A percentile compares a stretch with the other conserved stretches of the same genome.
These are phyloP conservation scores for Heliconius himera DNA, from an alignment of 1,140 invertebrate species.

Conservation along the genomic window DNA sequence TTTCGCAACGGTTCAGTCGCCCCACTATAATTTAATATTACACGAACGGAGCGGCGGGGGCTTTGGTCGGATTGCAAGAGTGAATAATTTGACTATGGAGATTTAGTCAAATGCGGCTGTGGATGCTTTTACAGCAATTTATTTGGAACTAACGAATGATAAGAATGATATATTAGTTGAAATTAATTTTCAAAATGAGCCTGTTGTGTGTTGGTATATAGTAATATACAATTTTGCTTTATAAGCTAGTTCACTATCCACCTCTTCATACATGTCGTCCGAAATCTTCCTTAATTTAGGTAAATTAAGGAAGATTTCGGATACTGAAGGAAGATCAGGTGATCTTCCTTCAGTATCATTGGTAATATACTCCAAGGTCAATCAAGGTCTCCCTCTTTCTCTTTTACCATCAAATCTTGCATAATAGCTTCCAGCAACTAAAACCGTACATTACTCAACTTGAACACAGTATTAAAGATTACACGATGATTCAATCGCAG, in stretches of 20 bases:
- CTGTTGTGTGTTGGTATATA: background rate
- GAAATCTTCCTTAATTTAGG: background rate
- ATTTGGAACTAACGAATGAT: conserved; percentile 21
- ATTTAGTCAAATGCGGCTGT: conserved; percentile 39
- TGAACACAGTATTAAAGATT: background rate
- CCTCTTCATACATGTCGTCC: too few relatives aligned
- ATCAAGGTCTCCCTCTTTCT: background rate
- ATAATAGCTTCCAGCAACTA: background rate
- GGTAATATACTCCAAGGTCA: background rate
- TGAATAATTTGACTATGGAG: conserved; percentile 79
- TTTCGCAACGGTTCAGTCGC: conserved; percentile 10
- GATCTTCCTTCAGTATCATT: background rate
- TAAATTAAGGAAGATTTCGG: too few relatives aligned
- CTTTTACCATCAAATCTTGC: background rate
- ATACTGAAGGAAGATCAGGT: too few relatives aligned
- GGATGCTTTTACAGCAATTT: conserved; percentile 19
- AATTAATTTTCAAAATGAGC: conserved; percentile 7
- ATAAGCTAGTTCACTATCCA: too few relatives aligned
- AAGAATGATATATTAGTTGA: conserved; percentile 19
- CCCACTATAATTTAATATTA: conserved; percentile 12
- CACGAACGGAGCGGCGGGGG: conserved; percentile 42
- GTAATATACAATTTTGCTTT: background rate
- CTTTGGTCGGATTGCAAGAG: conserved; percentile 74
- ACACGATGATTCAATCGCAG: background rate
- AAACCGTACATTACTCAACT: background rate